phyloP scores from a whole-genome alignment of 2,888 invertebrate species.

The Thera obeliscata region DNA sequence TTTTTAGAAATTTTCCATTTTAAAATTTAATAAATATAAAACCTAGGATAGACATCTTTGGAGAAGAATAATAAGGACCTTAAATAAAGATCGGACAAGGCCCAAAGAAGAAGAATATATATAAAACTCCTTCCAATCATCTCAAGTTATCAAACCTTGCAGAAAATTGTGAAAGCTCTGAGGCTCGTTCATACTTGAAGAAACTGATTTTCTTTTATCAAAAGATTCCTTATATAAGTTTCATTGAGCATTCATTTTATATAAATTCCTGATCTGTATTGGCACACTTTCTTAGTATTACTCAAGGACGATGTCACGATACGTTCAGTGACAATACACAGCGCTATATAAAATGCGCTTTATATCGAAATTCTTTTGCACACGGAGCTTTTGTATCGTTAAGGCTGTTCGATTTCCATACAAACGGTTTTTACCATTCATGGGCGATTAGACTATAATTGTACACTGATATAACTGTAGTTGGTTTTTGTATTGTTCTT shows the following conservation, averaged over 20 bases:
- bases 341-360: constrained; percentile 6
- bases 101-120: background rate
- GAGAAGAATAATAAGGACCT: no score
- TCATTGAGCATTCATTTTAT: constrained; percentile 27
- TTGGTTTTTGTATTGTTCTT: no score
- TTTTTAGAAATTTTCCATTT: no score
- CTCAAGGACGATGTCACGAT: constrained; percentile 9
- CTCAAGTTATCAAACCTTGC: constrained; percentile 3
- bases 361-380: constrained; percentile 9
- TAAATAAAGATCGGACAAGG: no score
- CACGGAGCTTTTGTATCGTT: background rate
- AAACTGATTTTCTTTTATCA: constrained; percentile 13
- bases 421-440: background rate
- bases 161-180: constrained; percentile 9
- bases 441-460: background rate
- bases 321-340: constrained; percentile 5
- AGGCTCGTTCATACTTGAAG: constrained; percentile 11
- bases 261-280: constrained; percentile 24
- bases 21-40: no score
- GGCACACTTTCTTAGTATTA: constrained; percentile 20
- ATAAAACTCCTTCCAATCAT: constrained; percentile 1
- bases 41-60: no score
- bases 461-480: no score
- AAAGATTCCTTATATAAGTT: constrained; percentile 10
- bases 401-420: background rate